A percentile compares a stretch with the other conserved stretches of the same genome.
These are phyloP conservation scores for Tetraneura akinire DNA, from an alignment of 1,140 invertebrate species.

Conservation along the genomic window DNA sequence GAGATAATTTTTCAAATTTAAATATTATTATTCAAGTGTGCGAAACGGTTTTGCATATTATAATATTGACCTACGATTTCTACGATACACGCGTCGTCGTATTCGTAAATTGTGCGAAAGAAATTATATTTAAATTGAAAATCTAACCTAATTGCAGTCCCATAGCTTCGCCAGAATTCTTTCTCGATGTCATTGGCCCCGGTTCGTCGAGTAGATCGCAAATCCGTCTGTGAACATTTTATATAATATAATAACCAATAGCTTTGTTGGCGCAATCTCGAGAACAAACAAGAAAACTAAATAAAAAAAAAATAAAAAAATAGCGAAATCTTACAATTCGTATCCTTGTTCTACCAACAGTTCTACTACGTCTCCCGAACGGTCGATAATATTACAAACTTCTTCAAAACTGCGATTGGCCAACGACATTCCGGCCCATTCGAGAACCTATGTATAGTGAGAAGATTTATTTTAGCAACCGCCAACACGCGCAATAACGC, in stretches of 20 bases:
- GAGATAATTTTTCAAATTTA: not conserved
- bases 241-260: not conserved
- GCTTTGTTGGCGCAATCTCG: not conserved
- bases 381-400: slow-evolving; percentile 79
- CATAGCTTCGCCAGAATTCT: slow-evolving; percentile 59
- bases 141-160: slow-evolving; percentile 58
- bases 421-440: slow-evolving; percentile 82
- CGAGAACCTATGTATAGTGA: slow-evolving; percentile 66
- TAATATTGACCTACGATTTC: too few species aligned
- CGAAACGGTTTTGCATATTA: too few species aligned
- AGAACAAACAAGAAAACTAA: not conserved
- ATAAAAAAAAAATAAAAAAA: slow-evolving; percentile 25
- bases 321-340: slow-evolving; percentile 64
- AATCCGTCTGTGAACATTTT: slow-evolving; percentile 59
- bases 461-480: slow-evolving; percentile 38
- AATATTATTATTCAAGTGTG: not conserved
- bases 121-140: too few species aligned
- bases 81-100: too few species aligned
- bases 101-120: too few species aligned
- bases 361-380: slow-evolving; percentile 78
- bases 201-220: slow-evolving; percentile 69
- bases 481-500: too few species aligned
- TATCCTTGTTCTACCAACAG: slow-evolving; percentile 77
- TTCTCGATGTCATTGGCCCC: slow-evolving; percentile 57
- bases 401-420: slow-evolving; percentile 90